Evolutionary conservation across 2,113 vertebrate species (phyloP), one percentile per base, ranked within the genome.

Genomic region (Stomatorhinus ivindoensis): DNA sequence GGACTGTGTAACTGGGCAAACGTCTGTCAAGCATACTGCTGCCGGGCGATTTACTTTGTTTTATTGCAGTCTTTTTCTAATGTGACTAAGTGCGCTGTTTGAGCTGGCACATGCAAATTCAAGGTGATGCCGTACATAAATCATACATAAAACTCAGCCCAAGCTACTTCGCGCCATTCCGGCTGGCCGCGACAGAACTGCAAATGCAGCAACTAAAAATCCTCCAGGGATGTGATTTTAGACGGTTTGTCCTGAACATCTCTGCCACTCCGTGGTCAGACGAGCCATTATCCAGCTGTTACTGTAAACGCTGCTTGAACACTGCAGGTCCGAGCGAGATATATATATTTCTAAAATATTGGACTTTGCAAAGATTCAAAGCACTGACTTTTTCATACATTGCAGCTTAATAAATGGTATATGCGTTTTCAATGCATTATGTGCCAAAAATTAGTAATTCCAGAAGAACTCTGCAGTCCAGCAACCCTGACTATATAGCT

Each of bases 241-340:
- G 39, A 39, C 58, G 89, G 86, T 94, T 93, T 94, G 93, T 94
- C 92, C 94, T 93, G 94, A 95, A 95, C 95, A 94, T 94, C 94
- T 96, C 95, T 95, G 95, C 95, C 95, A 93, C 95, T 95, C 93
- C 91, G 95, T 95, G 95, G 96, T 94, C 95, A 93, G 95, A 91
- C 58, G 92, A 91, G 91, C 31, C 90, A 89, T 35, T 92, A 89
- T 92, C 55, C 69, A 86, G 42, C 87, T 84, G 89, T 90, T 88
- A 61, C 73, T 35, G 73, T 39, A 39, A 47, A n/a, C 15, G 44
- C 5, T 21, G 69, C 31, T 76, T 17, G 0, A 31, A 42, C 73
- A 19, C 35, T 39, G 73, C 17, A 35, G 27, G 27, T 76, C 31
- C 15, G 69, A 35, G 31, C 31, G 3, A 65, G 61, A 69, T 0